Base-by-base conservation (phyloP, 2,113 vertebrate species). In the Arvicanthis niloticus region DNA sequence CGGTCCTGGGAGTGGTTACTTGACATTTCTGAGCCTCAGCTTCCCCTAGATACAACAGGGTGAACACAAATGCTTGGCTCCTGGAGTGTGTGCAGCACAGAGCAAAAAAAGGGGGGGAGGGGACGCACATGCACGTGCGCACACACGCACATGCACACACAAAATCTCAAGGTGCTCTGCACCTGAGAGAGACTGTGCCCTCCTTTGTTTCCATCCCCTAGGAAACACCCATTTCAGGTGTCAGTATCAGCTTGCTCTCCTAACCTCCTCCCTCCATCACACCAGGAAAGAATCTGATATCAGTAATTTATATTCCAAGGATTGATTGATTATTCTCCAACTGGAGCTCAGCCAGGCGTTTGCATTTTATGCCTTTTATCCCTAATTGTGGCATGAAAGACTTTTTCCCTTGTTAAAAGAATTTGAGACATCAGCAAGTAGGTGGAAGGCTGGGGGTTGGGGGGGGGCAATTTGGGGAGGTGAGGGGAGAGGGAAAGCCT, bases 331-430 rank as follows among this genome's bases (percentile, higher is more conserved):
- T 97, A 95, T 96, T 97, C 96, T 97, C 94, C 34, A 34, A 94
- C 94, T 96, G 94, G 96, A 96, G 95, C 94, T 97, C 91, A 96
- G 95, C 96, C 97, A 97, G 95, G 48, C 89, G 0, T 98, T 97
- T 97, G 94, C 96, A 95, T 97, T 96, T 97, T 97, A 95, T 97
- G 95, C 97, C 93, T 98, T 97, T 97, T 97, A 96, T 97, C 95
- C 96, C 82, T 96, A 97, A 98, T 97, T 97, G 96, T 96, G 93
- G 96, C 94, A 96, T 96, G 93, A 97, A 97, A 98, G 96, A 97
- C 73, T 87, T 96, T 97, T 96, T 96, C 78, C 96, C 89, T 96
- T 93, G 94, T 97, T 97, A 97, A 97, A 96, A 95, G 96, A 97
- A 97, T 96, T 13, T 89, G 96, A 98, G 95, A 96, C 94, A 95